These are phyloP conservation scores for Microchrysa polita DNA, from an alignment of 2,888 invertebrate genomes.

Conservation along the genomic window DNA sequence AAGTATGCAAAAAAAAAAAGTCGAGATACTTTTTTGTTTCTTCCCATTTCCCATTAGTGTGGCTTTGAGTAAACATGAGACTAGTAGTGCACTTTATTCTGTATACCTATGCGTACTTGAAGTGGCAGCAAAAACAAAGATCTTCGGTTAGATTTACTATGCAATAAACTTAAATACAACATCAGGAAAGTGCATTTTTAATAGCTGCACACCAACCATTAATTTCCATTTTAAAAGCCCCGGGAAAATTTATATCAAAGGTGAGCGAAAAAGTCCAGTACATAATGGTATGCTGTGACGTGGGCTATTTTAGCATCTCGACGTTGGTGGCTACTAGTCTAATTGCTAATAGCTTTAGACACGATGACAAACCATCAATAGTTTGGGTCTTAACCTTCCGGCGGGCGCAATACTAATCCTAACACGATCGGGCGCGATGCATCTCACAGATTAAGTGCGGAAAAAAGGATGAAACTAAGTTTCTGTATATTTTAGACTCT, in stretches of 20 bases:
- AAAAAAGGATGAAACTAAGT: no score
- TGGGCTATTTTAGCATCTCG: background rate
- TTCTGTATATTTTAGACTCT: no score
- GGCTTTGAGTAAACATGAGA: slow-evolving; percentile 24
- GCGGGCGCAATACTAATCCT: no score
- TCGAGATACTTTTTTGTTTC: background rate
- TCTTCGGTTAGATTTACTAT: slow-evolving; percentile 41
- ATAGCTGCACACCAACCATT: slow-evolving; percentile 40
- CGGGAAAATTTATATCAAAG: slow-evolving; percentile 39
- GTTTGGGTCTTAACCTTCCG: no score
- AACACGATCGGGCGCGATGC: no score
- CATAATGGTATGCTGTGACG: background rate
- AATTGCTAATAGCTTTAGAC: no score
- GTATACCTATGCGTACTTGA: slow-evolving; percentile 30
- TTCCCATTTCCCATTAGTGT: slow-evolving; percentile 27
- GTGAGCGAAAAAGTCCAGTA: slow-evolving; percentile 33
- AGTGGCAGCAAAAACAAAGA: slow-evolving; percentile 12
- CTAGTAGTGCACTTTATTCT: slow-evolving; percentile 17
- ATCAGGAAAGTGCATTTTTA: slow-evolving; percentile 44
- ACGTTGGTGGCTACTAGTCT: background rate
- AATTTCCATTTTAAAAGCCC: slow-evolving; percentile 40
- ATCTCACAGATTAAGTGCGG: no score
- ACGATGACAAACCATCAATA: no score
- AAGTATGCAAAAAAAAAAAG: slow-evolving; percentile 16
- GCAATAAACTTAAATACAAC: slow-evolving; percentile 45